Base-by-base conservation (phyloP, 2,113 vertebrate genomes). In the Orientallactaga bullata region DNA sequence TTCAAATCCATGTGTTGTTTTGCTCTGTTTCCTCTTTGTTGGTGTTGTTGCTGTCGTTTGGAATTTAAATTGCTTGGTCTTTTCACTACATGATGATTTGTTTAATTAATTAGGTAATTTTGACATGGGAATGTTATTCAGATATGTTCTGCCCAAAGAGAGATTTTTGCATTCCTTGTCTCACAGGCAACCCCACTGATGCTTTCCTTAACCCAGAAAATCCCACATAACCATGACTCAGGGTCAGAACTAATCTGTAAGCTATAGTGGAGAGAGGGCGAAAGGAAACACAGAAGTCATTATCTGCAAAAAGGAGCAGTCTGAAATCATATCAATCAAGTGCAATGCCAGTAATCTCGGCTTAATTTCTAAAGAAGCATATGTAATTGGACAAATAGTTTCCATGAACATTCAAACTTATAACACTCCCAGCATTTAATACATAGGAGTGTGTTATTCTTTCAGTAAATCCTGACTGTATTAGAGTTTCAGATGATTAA, bases 401-500 rank as follows among this genome's bases (percentile, higher is more conserved):
- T 80, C 95, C 12, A 79, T 94, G 88, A 94, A 85, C 88, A 69
- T 71, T 92, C 92, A 39, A 95, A 89, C 87, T 94, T 96, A 55
- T 79, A 69, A 76, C 78, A 83, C 66, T 63, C 82, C 51, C 79
- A 83, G 61, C 82, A 69, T 83, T 88, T 88, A 94, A 85, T 47
- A 86, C 69, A 91, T 58, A 83, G 92, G 71, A 86, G 28, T 35
- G 39, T 94, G 93, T 95, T 95, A 95, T 95, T 94, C 89, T 93
- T 89, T 88, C 91, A 80, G 91, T 88, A 95, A 95, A 93, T 94
- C 92, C 66, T 83, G 82, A 63, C 61, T 77, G 32, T 88, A 71
- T 90, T 95, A 90, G 85, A 88, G 88, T 73, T 94, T 65, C 61
- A 8, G 8, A 51, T 95, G 92, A 95, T 47, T 76, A 94, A 95